Conservation (phyloP, 2,113 vertebrate species). For the Myotis lucifugus region DNA sequence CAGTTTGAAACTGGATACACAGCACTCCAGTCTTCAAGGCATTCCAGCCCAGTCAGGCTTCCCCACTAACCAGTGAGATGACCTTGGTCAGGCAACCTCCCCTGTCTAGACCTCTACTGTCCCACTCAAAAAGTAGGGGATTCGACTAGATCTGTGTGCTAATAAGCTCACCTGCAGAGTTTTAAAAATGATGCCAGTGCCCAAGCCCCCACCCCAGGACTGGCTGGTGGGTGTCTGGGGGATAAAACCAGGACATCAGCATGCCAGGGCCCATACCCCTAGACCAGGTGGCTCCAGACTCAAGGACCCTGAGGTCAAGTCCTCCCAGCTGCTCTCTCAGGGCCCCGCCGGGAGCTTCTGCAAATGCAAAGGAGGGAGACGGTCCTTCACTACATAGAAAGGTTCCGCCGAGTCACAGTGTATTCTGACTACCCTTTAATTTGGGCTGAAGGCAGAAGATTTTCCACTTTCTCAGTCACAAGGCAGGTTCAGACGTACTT, state of each 20-base stretch:
- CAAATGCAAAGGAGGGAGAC: neutral
- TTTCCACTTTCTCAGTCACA: neutral
- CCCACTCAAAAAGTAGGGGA: neutral
- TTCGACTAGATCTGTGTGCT: neutral
- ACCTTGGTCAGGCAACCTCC: neutral
- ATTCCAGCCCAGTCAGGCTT: neutral
- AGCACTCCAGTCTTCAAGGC: neutral
- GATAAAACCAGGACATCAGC: neutral
- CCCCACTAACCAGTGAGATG: neutral
- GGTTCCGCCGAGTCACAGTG: accelerated
- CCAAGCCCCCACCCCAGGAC: neutral
- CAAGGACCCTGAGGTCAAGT: neutral
- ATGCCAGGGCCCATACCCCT: neutral
- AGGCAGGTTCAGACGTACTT: neutral
- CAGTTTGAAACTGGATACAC: neutral
- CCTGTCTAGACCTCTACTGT: neutral
- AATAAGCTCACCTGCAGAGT: neutral
- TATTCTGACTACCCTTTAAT: neutral
- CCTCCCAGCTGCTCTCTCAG: neutral
- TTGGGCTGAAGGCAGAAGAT: neutral
- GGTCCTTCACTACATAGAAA: neutral
- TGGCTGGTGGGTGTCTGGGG: neutral
- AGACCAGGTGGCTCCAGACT: neutral
- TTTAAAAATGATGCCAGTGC: neutral
- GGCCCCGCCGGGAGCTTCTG: neutral